Percentiles rank a stretch among this genome's conserved stretches.
Evolutionary conservation across 2,797 vertebrate genomes (phyloP).

Genomic region (Hippopotamyrus pictus): DNA sequence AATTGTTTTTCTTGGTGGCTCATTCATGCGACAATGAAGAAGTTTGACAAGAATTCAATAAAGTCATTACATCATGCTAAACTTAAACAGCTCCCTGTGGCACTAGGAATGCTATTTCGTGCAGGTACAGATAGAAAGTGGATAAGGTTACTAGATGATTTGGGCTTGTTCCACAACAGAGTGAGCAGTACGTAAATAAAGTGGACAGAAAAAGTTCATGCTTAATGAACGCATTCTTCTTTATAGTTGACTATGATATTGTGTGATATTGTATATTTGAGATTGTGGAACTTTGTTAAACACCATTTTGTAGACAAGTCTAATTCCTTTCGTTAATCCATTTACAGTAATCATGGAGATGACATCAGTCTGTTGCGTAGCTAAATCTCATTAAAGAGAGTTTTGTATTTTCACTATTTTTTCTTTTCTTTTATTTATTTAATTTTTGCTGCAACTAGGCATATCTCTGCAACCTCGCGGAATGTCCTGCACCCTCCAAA

Average conservation of each 20-base stretch:
- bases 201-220: slow-evolving; percentile 15
- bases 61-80: background rate
- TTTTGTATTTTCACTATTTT: background rate
- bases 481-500: slow-evolving; percentile 52
- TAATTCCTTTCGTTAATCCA: slow-evolving; percentile 37
- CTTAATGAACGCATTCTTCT: slow-evolving; percentile 12
- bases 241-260: slow-evolving; percentile 25
- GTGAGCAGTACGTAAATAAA: slow-evolving; percentile 35
- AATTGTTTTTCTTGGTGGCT: background rate
- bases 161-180: slow-evolving; percentile 21
- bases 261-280: background rate
- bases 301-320: slow-evolving; percentile 19
- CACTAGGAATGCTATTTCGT: slow-evolving; percentile 27
- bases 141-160: slow-evolving; percentile 15
- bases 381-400: background rate
- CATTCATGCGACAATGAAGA: background rate
- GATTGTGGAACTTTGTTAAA: slow-evolving; percentile 23
- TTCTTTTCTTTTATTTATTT: background rate
- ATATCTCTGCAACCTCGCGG: slow-evolving; percentile 51
- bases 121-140: slow-evolving; percentile 19
- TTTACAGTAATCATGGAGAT: slow-evolving; percentile 35
- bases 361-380: slow-evolving; percentile 25
- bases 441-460: slow-evolving; percentile 49
- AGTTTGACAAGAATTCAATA: background rate
- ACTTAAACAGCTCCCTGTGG: background rate